These are phyloP conservation scores for Yponomeuta cagnagella DNA, from an alignment of 2,888 invertebrate genomes.

Conservation along the genomic window DNA sequence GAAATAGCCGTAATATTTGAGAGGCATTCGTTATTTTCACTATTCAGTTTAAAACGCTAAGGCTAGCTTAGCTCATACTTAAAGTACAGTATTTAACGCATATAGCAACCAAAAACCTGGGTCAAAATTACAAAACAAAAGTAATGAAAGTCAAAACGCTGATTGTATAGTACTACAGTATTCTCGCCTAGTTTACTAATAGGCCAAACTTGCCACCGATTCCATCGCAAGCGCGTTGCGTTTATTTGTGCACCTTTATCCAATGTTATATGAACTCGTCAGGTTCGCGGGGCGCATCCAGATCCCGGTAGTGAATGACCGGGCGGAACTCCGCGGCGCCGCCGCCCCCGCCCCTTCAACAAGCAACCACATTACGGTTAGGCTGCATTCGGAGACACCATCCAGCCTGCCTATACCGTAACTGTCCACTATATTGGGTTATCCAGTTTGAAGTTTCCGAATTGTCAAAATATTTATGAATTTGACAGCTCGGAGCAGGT, in stretches of 20 bases:
- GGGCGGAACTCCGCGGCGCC: constrained; percentile 88
- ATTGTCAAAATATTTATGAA: no score
- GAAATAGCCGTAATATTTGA: constrained; percentile 5
- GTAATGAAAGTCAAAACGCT: neutral
- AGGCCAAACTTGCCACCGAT: neutral
- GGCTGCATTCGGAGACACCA: neutral
- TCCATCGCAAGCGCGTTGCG: neutral
- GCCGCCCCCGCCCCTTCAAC: constrained; percentile 83
- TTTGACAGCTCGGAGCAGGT: no score
- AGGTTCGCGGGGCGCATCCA: constrained; percentile 94
- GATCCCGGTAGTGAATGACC: constrained; percentile 93
- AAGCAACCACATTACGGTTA: constrained; percentile 49
- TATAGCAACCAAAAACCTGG: neutral
- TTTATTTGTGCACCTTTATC: neutral
- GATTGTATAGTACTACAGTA: neutral
- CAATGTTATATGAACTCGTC: constrained; percentile 84
- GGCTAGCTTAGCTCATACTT: no score
- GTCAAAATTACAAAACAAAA: neutral
- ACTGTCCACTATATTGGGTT: neutral
- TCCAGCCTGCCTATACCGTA: neutral
- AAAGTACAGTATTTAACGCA: neutral
- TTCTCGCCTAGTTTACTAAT: neutral
- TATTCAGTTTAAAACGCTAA: neutral
- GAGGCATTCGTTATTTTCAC: constrained; percentile 1
- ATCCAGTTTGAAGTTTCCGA: no score